phyloP scores from a whole-genome alignment of 1,140 invertebrate genomes.

The Drosophila ironensis region DNA sequence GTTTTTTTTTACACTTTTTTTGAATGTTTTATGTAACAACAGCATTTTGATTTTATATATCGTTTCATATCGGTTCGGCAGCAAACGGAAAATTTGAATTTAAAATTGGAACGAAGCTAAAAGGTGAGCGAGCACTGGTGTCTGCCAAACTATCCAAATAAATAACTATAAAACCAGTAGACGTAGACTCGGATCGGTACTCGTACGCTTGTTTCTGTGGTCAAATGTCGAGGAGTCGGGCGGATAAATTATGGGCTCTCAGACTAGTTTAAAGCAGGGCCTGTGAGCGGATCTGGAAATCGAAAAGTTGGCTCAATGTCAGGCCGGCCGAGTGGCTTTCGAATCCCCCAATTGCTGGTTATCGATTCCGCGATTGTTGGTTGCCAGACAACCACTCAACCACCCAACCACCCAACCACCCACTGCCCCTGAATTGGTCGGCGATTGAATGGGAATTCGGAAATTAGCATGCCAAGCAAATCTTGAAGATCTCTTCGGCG shows the following conservation, averaged over 20 bases:
- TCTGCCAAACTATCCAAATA: background rate
- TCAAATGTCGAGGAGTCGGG: background rate
- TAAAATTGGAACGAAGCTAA: slow-evolving; percentile 15
- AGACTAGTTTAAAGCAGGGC: slow-evolving; percentile 1
- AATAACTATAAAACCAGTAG: background rate
- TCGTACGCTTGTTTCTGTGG: too few relatives aligned
- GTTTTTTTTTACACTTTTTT: slow-evolving; percentile 21
- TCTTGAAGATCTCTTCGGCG: slow-evolving; percentile 5
- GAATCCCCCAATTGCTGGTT: background rate
- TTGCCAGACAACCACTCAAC: background rate
- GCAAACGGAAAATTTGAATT: slow-evolving; percentile 15
- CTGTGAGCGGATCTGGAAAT: slow-evolving; percentile 22
- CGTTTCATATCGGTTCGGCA: slow-evolving; percentile 16
- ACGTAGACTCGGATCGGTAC: too few relatives aligned
- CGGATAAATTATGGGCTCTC: background rate
- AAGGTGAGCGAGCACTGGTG: slow-evolving; percentile 19
- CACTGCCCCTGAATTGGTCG: background rate
- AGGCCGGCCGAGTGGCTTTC: slow-evolving; percentile 14
- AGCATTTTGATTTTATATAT: slow-evolving; percentile 3
- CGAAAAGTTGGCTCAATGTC: slow-evolving; percentile 16
- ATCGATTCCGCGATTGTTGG: background rate
- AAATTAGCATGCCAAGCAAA: slow-evolving; percentile 24
- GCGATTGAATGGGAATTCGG: too few relatives aligned
- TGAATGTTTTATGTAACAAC: slow-evolving; percentile 13
- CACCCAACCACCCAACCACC: background rate